Base-by-base conservation (phyloP, 1,140 invertebrate species). In the Thereuonema tuberculata region DNA sequence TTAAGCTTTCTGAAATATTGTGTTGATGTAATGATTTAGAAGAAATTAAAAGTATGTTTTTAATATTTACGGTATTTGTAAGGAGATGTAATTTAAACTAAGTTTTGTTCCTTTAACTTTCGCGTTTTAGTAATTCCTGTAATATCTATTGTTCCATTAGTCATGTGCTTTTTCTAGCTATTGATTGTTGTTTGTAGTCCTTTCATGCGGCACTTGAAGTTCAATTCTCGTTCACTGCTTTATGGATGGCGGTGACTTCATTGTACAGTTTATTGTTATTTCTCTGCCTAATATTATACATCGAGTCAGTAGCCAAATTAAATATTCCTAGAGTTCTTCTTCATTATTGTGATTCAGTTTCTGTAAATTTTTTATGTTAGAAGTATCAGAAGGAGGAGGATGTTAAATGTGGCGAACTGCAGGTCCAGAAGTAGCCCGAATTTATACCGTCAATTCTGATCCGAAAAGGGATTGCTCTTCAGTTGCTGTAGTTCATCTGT, bases 331-430 rank as follows among this genome's bases (percentile, higher is more conserved):
- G 91, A 70, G 87, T 96, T 37, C 75, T 95, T 23, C 74, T 97
- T 54, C 93, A 93, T 0, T 84, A 92, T 63, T 74, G 73, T 71
- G 83, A 86, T 62, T 81, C 85, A 67, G 81, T 87, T 59, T 79
- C 85, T 49, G 81, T 87, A 2, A 92, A 92, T 76, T 95, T n/a
- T n/a, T 92, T 73, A 90, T 87, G 0, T 78, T 95, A 61, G 85
- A 92, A 80, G 88, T 93, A 0, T 85, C 82, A 49, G 84, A 89
- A 66, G 82, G 83, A 52, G 88, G 87, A 62, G 95, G 92, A 75
- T 94, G 88, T 70, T 83, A 83, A 78, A 95, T 91, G 91, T 92
- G 89, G 89, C 84, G 81, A 63, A 84, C 87, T 26, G 87, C 87
- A 23, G 77, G 88, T 61, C 77, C 82, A 65, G 89, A 92, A 70